Evolutionary conservation across 2,888 invertebrate genomes (phyloP), one percentile per base, ranked within the genome.

Genomic region (Seira ritae): DNA sequence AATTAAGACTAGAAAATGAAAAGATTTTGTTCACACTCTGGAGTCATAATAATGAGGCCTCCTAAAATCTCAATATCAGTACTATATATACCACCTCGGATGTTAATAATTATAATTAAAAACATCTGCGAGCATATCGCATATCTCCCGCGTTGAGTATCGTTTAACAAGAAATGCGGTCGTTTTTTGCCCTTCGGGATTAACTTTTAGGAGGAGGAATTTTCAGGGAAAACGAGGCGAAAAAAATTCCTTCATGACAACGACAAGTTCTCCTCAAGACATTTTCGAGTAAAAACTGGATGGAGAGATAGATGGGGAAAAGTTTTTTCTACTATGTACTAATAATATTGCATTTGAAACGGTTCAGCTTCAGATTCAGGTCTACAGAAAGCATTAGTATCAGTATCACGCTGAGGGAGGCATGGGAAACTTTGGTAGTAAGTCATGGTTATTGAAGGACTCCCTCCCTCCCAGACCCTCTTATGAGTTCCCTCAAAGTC

Each of bases 221-320:
- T 23, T 67, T 6, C 10, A 31, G 12, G 23, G n/a, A 6, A 50
- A 23, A 19, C 15, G 46, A 75, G 67, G 42, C 72, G 65, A n/a
- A 66, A 12, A 74, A 50, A 81, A 75, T 81, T 81, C 76, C 76
- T 66, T 67, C 76, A 81, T 73, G 75, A 80, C 81, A 71, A 70
- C 24, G 22, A 71, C 71, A 81, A 81, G 65, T 76, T 80, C 67
- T 75, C 80, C 55, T 75, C 24, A 12, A 80, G 80, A 62, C 74
- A 80, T 80, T 80, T 75, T 66, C 24, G 15, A 66, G 66, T 4
- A 12, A 10, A 66, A 15, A 60, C n/a, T 3, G 50, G 17, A 2
- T 50, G 50, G 12, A 50, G 50, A 50, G 12, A 2, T 8, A 50
- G 15, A 50, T n/a, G n/a, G n/a, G n/a, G 12, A 68, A 68, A 24